A percentile compares a stretch with the other conserved stretches of the same genome.
These are phyloP conservation scores for Meriones unguiculatus DNA, from an alignment of 2,113 vertebrate species.

Conservation along the genomic window DNA sequence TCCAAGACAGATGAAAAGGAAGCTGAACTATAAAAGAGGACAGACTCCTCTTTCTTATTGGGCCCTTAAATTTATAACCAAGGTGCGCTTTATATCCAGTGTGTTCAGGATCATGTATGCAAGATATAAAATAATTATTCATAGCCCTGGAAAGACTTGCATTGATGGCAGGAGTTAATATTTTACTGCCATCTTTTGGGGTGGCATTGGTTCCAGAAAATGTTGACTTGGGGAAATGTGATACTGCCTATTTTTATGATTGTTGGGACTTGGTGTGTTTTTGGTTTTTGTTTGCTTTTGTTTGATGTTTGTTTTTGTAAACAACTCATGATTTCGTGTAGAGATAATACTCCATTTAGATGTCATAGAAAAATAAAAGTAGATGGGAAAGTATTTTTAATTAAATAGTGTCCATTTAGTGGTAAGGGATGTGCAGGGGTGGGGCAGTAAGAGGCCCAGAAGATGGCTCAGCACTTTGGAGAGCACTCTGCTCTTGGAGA, in stretches of 20 bases:
- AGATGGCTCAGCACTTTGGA: not conserved
- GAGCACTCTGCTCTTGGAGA: not conserved
- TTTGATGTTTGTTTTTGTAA: not conserved
- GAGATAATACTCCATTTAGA: not conserved
- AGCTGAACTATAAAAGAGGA: not conserved
- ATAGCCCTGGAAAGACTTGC: conserved; percentile 17
- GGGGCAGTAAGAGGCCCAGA: not conserved
- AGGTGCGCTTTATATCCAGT: not conserved
- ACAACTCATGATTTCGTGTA: not conserved
- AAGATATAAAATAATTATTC: not conserved
- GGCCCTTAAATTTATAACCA: not conserved
- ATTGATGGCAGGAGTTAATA: not conserved
- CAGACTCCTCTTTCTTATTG: not conserved
- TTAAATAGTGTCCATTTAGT: not conserved
- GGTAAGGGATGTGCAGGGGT: not conserved
- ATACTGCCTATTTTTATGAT: not conserved
- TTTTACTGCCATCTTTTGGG: conserved; percentile 41
- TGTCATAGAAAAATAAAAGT: not conserved
- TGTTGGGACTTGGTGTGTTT: not conserved
- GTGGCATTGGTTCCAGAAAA: not conserved
- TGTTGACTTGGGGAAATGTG: not conserved
- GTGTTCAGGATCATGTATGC: not conserved
- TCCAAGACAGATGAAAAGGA: not conserved
- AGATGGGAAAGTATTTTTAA: not conserved
- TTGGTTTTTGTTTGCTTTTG: not conserved